Conservation (phyloP, 2,113 vertebrate species). For the Recurvirostra avosetta region DNA sequence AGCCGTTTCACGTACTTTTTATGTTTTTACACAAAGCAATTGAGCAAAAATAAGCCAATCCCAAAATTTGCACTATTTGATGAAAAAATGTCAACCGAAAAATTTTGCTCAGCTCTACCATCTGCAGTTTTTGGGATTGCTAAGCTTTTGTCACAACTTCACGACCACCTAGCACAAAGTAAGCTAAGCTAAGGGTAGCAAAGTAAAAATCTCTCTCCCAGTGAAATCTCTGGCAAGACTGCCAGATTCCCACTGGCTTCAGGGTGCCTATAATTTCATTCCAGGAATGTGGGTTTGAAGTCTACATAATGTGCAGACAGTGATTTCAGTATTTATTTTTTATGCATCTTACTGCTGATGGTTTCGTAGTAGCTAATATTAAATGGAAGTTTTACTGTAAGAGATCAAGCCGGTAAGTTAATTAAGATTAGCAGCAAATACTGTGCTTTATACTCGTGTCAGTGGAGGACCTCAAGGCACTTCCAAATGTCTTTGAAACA, state of each 20-base stretch:
- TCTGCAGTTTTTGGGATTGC: not conserved
- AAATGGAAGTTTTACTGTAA: not conserved
- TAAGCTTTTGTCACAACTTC: not conserved
- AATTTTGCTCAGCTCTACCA: not conserved
- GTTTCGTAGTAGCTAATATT: not conserved
- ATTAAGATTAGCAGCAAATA: not conserved
- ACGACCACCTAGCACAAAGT: not conserved
- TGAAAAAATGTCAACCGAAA: not conserved
- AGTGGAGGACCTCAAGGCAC: not conserved
- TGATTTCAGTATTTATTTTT: not conserved
- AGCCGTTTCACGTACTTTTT: not conserved
- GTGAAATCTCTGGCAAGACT: not conserved
- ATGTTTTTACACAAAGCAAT: not conserved
- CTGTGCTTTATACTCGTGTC: not conserved
- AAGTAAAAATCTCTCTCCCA: not conserved
- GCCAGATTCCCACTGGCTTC: not conserved
- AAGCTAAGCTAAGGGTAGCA: not conserved
- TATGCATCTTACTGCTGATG: not conserved
- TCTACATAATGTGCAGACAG: not conserved
- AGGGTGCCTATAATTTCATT: not conserved
- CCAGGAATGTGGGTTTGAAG: not conserved
- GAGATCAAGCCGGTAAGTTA: not conserved
- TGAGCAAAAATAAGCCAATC: not conserved
- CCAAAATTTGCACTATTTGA: not conserved
- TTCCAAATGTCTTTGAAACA: not conserved